A percentile compares a stretch with the other conserved stretches of the same genome.
Evolutionary conservation across 2,888 invertebrate species (phyloP).

Genomic region (Platycheirus albimanus): DNA sequence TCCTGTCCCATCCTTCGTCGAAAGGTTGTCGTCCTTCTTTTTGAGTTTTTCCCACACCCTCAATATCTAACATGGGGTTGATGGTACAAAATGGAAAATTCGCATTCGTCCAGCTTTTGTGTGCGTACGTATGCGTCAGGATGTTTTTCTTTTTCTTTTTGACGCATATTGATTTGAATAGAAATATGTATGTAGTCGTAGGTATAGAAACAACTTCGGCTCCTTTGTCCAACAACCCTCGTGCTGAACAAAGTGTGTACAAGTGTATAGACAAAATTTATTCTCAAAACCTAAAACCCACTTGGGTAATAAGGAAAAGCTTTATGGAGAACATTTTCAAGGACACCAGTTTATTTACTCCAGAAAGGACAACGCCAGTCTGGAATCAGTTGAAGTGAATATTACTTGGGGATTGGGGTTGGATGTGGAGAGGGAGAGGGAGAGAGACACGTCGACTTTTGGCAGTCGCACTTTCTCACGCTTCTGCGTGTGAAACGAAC

Average conservation of each 20-base stretch:
- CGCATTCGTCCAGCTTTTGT: constrained; percentile 20
- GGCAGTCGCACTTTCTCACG: constrained; percentile 26
- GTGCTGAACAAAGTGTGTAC: not conserved
- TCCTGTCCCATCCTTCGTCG: no score
- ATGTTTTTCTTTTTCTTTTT: constrained; percentile 32
- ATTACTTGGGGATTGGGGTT: not conserved
- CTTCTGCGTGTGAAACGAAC: constrained; percentile 25
- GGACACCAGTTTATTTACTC: constrained; percentile 67
- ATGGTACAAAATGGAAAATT: constrained; percentile 2
- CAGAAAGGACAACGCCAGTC: constrained; percentile 66
- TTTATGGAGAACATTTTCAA: constrained; percentile 61
- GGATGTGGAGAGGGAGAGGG: not conserved
- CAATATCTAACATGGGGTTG: no score
- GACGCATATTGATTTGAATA: constrained; percentile 19
- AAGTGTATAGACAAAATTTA: constrained; percentile 25
- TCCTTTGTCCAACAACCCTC: constrained; percentile 21
- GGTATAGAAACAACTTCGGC: not conserved
- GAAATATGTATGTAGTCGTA: not conserved
- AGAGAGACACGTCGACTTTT: not conserved
- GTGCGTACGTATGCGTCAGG: constrained; percentile 40
- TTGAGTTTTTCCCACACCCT: not conserved
- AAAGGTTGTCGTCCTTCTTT: constrained; percentile 71
- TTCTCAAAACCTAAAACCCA: constrained; percentile 24
- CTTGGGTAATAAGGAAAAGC: constrained; percentile 69
- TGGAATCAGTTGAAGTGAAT: constrained; percentile 22